Evolutionary conservation across 2,888 invertebrate genomes (phyloP).

Genomic region (Ormyrus thymus): DNA sequence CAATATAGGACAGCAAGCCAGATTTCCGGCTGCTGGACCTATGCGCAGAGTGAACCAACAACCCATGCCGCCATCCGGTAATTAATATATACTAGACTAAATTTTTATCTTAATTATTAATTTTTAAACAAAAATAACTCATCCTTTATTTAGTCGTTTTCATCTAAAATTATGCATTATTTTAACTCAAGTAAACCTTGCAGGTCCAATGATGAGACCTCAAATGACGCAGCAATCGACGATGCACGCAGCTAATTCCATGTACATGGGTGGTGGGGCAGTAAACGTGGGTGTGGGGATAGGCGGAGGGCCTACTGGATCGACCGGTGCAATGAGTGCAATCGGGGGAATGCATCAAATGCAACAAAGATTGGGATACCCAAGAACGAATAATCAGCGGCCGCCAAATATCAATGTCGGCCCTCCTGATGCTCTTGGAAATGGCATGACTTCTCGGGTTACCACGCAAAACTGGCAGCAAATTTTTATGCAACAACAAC

Average conservation of each 20-base stretch:
- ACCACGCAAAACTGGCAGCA: conserved; percentile 79
- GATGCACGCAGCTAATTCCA: conserved; percentile 72
- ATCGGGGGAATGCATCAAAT: conserved; percentile 74
- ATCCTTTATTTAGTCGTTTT: not conserved
- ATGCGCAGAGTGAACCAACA: conserved; percentile 83
- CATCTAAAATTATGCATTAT: not conserved
- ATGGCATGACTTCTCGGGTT: conserved; percentile 74
- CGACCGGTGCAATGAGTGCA: conserved; percentile 70
- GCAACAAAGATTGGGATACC: conserved; percentile 73
- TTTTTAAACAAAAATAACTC: not conserved
- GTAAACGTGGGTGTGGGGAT: conserved; percentile 3
- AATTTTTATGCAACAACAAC: conserved; percentile 79
- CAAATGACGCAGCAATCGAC: conserved; percentile 79
- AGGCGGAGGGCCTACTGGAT: not conserved
- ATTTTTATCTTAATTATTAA: conserved; percentile 19
- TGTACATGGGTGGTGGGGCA: conserved; percentile 73
- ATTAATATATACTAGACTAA: conserved; percentile 46
- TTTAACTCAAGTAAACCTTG: not conserved
- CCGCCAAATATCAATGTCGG: conserved; percentile 79
- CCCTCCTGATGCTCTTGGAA: conserved; percentile 77
- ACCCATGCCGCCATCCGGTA: conserved; percentile 83
- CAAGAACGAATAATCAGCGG: conserved; percentile 77
- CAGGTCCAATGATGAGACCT: conserved; percentile 83
- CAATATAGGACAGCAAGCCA: conserved; percentile 71
- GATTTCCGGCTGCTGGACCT: conserved; percentile 77